Base-by-base conservation (phyloP, 2,113 vertebrate species). In the Xerus inauris region DNA sequence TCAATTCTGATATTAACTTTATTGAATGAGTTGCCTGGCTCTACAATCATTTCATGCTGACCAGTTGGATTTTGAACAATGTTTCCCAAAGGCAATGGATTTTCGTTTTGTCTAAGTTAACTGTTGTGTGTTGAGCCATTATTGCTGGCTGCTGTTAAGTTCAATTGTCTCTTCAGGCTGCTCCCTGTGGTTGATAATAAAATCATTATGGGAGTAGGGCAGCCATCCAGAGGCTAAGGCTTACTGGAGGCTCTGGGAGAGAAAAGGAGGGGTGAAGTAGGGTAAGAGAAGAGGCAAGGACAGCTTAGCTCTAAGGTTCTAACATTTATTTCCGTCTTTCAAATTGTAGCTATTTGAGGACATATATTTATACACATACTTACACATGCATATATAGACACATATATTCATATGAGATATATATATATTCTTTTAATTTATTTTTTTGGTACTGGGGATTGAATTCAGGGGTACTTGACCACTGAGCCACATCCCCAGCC, bases 21-120 rank as follows among this genome's bases (percentile, higher is more conserved):
- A 38, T 38, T 85, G 64, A 93, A 83, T 62, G 35, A 83, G 59
- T 91, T 79, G 64, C 49, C 49, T 87, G 75, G 17, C 40, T 35
- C 79, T 40, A 30, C 1, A 30, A 9, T 89, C 69, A 89, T 89
- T 95, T 83, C 89, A 73, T 77, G 64, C 87, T 73, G 64, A 64
- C 71, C 59, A 75, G 54, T 19, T 87, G 28, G 57, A 89, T 79
- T 84, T 91, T 89, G 80, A 89, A 89, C 59, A 73, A 42, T 71
- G 75, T 84, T 16, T 95, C 69, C 69, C 89, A 87, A 86, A 92
- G 89, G 75, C 54, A 75, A 80, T 86, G n/a, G 57, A 82, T 73
- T 73, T 96, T 81, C 54, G 51, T 67, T 96, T 88, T 80, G 30
- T 87, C 40, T 97, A 73, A 85, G 40, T 76, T 96, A 62, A 90